Percentiles rank a stretch among this genome's conserved stretches.
Evolutionary conservation across 1,140 invertebrate genomes (phyloP).

Genomic region (Heterodera schachtii): DNA sequence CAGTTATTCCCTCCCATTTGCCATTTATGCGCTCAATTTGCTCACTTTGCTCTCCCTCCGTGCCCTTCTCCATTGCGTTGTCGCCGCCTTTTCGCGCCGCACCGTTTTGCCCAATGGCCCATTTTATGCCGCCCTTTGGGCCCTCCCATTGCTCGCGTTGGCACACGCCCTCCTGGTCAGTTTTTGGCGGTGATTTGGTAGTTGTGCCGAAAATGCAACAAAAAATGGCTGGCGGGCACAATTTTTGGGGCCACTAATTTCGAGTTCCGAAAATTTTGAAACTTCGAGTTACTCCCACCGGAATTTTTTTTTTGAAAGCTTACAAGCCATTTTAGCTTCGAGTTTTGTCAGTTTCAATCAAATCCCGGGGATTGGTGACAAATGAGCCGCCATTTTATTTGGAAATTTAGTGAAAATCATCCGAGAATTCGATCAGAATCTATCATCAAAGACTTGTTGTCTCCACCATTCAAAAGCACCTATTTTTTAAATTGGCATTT

Average conservation of each 20-base stretch:
- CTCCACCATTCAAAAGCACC: too few species aligned
- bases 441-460: too few species aligned
- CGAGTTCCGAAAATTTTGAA: too few species aligned
- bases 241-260: too few species aligned
- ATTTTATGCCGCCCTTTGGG: slow-evolving; percentile 90
- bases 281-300: too few species aligned
- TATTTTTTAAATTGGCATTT: too few species aligned
- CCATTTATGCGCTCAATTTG: slow-evolving; percentile 84
- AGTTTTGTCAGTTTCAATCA: neutral
- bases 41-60: slow-evolving; percentile 79
- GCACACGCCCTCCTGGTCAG: slow-evolving; percentile 87
- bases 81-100: slow-evolving; percentile 71
- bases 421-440: too few species aligned
- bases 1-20: slow-evolving; percentile 90
- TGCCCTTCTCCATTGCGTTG: slow-evolving; percentile 68
- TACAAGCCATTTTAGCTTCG: neutral
- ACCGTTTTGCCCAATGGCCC: slow-evolving; percentile 74
- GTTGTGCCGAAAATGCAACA: too few species aligned
- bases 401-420: too few species aligned
- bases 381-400: too few species aligned
- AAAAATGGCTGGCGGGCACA: too few species aligned
- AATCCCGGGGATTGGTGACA: too few species aligned
- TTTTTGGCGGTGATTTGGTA: slow-evolving; percentile 11
- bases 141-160: slow-evolving; percentile 84
- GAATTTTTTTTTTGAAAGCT: slow-evolving; percentile 2